Base-by-base conservation (phyloP, 2,888 invertebrate genomes). In the Trichopoda pennipes region DNA sequence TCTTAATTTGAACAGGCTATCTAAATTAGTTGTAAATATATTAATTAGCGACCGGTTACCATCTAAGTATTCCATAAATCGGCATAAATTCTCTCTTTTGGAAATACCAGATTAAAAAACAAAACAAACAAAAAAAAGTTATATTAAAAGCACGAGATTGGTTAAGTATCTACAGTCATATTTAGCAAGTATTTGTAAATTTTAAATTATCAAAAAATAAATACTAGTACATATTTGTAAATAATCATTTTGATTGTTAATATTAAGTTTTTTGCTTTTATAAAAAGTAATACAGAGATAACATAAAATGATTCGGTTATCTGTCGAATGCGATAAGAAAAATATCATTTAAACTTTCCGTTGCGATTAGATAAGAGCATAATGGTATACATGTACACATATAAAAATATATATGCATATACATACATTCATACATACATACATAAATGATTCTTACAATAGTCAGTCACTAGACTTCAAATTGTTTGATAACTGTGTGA, bases 311-410 rank as follows among this genome's bases (percentile, higher is more conserved):
- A 73, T 42, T 32, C 55, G 51, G 61, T 49, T 77, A 81, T 81
- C 78, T 77, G 73, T 56, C 58, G 69, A 60, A 60, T 23, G 19
- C 32, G 58, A 76, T 77, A 77, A 77, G 49, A 56, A 21, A 58
- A 51, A 74, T 82, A 82, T 82, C 82, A 79, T 55, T 72, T 47
- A 82, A 82, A 82, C 56, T 82, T 79, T 82, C 75, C 82, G 72
- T 76, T 76, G 66, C 21, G 82, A 79, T 82, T 56, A 82, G 79
- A 82, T 79, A 79, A 74, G 69, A 32, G 0, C 23, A 47, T 19
- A 58, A 7, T n/a, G n/a, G n/a, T n/a, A 47, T 60, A 17, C 17
- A 55, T 63, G n/a, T 19, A n/a, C 14, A 7, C 16, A 19, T 68
- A n/a, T n/a, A n/a, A n/a, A n/a, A n/a, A n/a, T 51, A 49, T 55